These are phyloP conservation scores for Bhutanitis thaidina DNA, from an alignment of 2,888 invertebrate genomes.

Conservation along the genomic window DNA sequence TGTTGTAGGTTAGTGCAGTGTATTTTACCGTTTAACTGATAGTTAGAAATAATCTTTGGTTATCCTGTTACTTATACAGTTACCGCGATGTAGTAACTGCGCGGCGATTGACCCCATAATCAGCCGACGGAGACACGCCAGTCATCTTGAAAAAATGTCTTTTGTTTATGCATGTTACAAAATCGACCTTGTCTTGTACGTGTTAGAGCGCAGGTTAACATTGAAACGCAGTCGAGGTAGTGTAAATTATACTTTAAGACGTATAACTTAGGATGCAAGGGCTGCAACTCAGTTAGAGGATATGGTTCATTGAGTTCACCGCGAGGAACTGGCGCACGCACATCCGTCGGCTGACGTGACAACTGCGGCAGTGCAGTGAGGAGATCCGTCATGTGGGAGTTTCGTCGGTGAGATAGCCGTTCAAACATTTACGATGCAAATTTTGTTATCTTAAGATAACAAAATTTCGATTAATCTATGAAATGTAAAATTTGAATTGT, in stretches of 20 bases:
- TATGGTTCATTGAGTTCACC: neutral
- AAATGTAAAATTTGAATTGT: too few relatives aligned
- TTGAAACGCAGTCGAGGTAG: neutral
- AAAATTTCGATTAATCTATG: too few relatives aligned
- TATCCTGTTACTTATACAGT: neutral
- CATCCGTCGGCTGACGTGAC: neutral
- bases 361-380: neutral
- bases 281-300: neutral
- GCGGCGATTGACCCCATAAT: neutral
- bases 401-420: too few relatives aligned
- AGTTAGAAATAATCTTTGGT: neutral
- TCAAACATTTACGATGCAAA: too few relatives aligned
- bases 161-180: neutral
- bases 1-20: neutral
- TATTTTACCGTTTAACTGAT: neutral
- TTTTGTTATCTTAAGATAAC: too few relatives aligned
- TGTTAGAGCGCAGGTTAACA: neutral
- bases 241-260: neutral
- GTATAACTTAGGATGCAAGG: neutral
- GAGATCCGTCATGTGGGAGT: neutral
- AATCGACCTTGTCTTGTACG: neutral
- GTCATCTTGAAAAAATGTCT: too few relatives aligned
- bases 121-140: neutral
- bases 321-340: neutral
- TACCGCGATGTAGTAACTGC: neutral